phyloP scores from a whole-genome alignment of 2,888 invertebrate species.

The Asteroscopus sphinx region DNA sequence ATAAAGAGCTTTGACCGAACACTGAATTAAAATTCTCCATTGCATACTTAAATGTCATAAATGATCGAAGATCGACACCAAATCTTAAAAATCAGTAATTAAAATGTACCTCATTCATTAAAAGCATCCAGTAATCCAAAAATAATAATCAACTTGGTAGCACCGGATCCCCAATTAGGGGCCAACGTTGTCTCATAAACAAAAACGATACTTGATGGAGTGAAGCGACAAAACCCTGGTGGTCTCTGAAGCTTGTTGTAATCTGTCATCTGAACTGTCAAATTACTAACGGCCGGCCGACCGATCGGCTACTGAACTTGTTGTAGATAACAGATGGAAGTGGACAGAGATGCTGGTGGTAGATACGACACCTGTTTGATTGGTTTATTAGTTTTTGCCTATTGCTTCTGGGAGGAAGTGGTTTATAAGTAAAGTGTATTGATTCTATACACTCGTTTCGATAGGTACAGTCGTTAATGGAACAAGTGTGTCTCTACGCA shows the following conservation, averaged over 20 bases:
- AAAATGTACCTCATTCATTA: constrained; percentile 44
- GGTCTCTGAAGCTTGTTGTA: constrained; percentile 82
- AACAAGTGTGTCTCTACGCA: no score
- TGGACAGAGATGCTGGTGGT: constrained; percentile 67
- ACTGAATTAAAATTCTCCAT: constrained; percentile 1
- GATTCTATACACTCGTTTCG: no score
- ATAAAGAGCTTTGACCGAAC: no score
- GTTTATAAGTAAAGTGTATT: not conserved
- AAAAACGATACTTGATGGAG: constrained; percentile 76
- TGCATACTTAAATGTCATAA: constrained; percentile 21
- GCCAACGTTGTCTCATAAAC: constrained; percentile 69
- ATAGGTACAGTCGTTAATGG: no score
- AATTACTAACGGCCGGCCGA: constrained; percentile 89
- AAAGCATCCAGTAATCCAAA: constrained; percentile 27
- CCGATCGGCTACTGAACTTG: constrained; percentile 89
- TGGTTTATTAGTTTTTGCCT: constrained; percentile 45
- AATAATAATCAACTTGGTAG: constrained; percentile 52
- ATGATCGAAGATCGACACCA: constrained; percentile 38
- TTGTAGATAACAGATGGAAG: constrained; percentile 85
- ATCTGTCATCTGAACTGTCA: constrained; percentile 90
- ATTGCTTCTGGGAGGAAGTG: constrained; percentile 39
- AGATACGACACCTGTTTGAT: constrained; percentile 40
- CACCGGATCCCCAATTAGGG: constrained; percentile 80
- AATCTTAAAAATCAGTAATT: constrained; percentile 35
- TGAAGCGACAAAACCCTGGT: constrained; percentile 85